Evolutionary conservation across 2,888 invertebrate species (phyloP).

Genomic region (Psylliodes chrysocephalus): DNA sequence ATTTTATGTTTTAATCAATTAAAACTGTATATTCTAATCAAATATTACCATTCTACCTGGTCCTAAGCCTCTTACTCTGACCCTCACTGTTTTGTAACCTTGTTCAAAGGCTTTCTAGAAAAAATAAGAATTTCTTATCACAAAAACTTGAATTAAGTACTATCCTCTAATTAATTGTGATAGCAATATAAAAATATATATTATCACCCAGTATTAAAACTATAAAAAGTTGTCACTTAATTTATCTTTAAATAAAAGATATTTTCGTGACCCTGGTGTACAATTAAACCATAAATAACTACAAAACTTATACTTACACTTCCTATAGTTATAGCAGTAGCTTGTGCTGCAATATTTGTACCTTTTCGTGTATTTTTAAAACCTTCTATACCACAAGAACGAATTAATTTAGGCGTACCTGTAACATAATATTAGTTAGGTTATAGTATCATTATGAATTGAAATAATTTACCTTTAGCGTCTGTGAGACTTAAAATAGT

Average conservation of each 20-base stretch:
- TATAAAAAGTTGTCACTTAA: too few species aligned
- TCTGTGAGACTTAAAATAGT: constrained; percentile 84
- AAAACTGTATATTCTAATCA: constrained; percentile 16
- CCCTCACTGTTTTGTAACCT: constrained; percentile 80
- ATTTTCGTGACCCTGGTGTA: too few species aligned
- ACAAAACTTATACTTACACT: constrained; percentile 65
- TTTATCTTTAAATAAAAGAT: neutral
- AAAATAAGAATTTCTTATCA: too few species aligned
- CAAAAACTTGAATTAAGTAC: too few species aligned
- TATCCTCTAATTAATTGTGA: too few species aligned
- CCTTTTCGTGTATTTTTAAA: constrained; percentile 96
- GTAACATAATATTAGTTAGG: neutral
- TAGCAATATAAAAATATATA: too few species aligned
- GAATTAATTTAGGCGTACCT: constrained; percentile 70
- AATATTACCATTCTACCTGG: constrained; percentile 84
- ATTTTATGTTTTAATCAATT: constrained; percentile 20
- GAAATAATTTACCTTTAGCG: constrained; percentile 67
- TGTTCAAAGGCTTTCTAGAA: constrained; percentile 76
- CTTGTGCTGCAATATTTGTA: constrained; percentile 96
- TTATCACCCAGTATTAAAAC: too few species aligned
- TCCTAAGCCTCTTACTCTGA: constrained; percentile 84
- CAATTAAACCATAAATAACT: too few species aligned
- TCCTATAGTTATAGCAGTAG: constrained; percentile 85
- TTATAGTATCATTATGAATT: neutral
- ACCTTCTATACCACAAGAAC: constrained; percentile 90